Base-by-base conservation (phyloP, 2,113 vertebrate genomes). In the Syngnathoides biaculeatus region DNA sequence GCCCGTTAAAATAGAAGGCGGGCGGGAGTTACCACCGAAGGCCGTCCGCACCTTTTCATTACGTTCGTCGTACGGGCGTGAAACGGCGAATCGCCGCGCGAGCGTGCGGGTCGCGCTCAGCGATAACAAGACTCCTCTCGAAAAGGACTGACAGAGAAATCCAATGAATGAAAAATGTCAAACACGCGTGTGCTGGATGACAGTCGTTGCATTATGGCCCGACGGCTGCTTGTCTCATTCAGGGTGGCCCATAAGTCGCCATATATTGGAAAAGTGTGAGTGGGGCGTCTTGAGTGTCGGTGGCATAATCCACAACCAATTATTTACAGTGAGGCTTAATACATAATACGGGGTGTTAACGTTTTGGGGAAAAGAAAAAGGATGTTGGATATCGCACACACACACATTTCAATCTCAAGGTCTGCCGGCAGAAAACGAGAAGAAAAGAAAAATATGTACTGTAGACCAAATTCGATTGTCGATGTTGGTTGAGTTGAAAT, bases 21-120 rank as follows among this genome's bases (percentile, higher is more conserved):
- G 52, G 11, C 4, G 8, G 52, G 22, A 1, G 52, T 30, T 30
- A 15, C 26, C 52, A 14, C 52, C 6, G 22, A 26, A 55, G 52
- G 52, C 52, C 52, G 22, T 52, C 48, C 22, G 55, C 15, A 57
- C 55, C 26, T 57, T 57, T 57, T 57, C 14, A 57, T 30, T 57
- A 15, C 9, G 13, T 7, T 17, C 0, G 5, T 0, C 6, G 8
- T 22, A 8, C 5, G 4, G 1, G 14, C 12, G 27, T 13, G 11
- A 55, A 24, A 11, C 10, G 22, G 4, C 22, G 13, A 20, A 10
- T 55, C 11, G 20, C 22, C 10, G 12, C 12, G 52, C 19, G 45
- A 47, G 47, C 13, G n/a, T 55, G 3, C 13, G 55, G 13, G 13
- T 17, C 4, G 24, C 55, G 15, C 55, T 27, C 55, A 52, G 50